Evolutionary conservation across 2,113 vertebrate species (phyloP), one percentile per base, ranked within the genome.

Genomic region (Anser brachyrhynchus): DNA sequence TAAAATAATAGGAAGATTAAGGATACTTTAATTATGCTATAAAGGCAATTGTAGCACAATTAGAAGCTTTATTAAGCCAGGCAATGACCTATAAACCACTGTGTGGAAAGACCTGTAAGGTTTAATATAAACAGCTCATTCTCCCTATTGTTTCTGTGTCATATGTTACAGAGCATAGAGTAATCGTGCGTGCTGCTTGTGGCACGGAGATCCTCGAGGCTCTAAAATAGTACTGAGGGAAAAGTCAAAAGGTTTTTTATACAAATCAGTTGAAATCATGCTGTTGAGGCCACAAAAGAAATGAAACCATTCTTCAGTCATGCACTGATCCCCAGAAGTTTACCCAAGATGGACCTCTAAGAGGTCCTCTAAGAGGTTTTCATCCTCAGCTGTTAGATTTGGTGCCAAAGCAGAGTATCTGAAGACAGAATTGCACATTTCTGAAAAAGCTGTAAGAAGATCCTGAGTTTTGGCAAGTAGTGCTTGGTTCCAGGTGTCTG

Each of bases 41-140:
- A 21, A 89, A 75, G 20, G 85, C 39, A 95, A 26, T 21, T 62
- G 74, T 31, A 51, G 58, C 58, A 54, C 31, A 94, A 69, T 89
- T 80, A 87, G 28, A 52, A 91, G 43, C 49, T 84, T 7, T 61
- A 22, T 86, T 82, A 61, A 65, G 58, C 35, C 44, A 86, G 76
- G 55, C 82, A 87, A 39, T 78, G 23, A n/a, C 73, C 79, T 78
- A 10, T 69, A 87, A 92, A 82, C 11, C 35, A 6, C 41, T 58
- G 55, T 69, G 84, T 93, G 81, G 94, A 72, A 88, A 90, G 87
- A 37, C 4, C n/a, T 80, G 92, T 57, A n/a, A 72, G 13, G 29
- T 78, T 91, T 69, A 51, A 77, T 71, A 51, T 43, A 35, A 92
- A 29, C 29, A 18, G 18, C 19, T 92, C 79, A 1, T 43, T 59